Evolutionary conservation across 2,888 invertebrate species (phyloP).

Genomic region (Pemphredon lugubris): DNA sequence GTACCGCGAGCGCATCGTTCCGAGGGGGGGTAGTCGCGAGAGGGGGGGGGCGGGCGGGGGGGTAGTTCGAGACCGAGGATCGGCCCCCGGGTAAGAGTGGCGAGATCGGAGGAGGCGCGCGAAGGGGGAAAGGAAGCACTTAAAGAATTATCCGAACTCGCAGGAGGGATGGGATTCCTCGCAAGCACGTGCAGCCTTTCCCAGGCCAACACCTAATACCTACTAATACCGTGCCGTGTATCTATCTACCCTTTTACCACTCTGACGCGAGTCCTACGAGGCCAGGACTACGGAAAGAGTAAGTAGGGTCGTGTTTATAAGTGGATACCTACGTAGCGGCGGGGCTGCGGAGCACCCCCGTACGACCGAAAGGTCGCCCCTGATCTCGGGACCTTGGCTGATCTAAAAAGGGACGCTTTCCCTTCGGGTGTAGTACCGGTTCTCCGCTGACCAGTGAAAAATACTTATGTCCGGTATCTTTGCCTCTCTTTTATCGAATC

Average conservation of each 20-base stretch:
- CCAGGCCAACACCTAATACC: slow-evolving; percentile 81
- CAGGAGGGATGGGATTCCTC: slow-evolving; percentile 74
- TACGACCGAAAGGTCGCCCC: slow-evolving; percentile 57
- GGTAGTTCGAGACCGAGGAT: slow-evolving; percentile 62
- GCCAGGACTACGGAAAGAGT: slow-evolving; percentile 75
- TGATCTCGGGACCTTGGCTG: slow-evolving; percentile 41
- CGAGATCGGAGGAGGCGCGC: slow-evolving; percentile 53
- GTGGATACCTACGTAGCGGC: slow-evolving; percentile 71
- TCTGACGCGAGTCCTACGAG: slow-evolving; percentile 77
- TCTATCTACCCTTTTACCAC: slow-evolving; percentile 80
- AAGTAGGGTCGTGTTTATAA: slow-evolving; percentile 72
- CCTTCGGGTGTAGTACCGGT: not conserved
- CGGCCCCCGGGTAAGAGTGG: slow-evolving; percentile 65
- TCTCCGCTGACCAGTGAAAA: slow-evolving; percentile 30
- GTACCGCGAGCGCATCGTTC: slow-evolving; percentile 64
- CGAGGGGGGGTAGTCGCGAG: slow-evolving; percentile 59
- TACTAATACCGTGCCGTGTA: slow-evolving; percentile 80
- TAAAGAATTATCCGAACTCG: slow-evolving; percentile 81
- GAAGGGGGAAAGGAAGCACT: slow-evolving; percentile 79
- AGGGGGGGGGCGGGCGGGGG: slow-evolving; percentile 30
- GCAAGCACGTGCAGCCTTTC: slow-evolving; percentile 79
- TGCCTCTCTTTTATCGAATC: slow-evolving; percentile 8
- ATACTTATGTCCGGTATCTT: slow-evolving; percentile 38
- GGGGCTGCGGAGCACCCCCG: slow-evolving; percentile 60
- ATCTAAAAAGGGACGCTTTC: slow-evolving; percentile 18